Conservation (phyloP, 1,140 invertebrate genomes). For the Callitettix versicolor region DNA sequence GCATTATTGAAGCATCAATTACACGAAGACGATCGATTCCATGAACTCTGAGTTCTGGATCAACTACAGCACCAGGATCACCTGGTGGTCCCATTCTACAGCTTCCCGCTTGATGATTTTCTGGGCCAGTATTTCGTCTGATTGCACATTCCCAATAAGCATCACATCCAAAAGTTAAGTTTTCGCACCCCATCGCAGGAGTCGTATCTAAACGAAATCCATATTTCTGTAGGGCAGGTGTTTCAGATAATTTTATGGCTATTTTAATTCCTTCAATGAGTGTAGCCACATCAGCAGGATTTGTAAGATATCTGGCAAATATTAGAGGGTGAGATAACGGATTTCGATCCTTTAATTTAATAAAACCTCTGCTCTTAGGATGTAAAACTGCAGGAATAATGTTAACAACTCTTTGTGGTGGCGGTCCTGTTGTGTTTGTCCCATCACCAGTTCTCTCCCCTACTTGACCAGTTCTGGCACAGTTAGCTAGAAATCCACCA, state of each 20-base stretch:
- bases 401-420: conserved; percentile 38
- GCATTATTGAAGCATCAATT: conserved; percentile 72
- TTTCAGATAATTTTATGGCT: conserved; percentile 52
- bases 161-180: conserved; percentile 58
- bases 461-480: conserved; percentile 73
- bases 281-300: conserved; percentile 59
- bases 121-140: conserved; percentile 58
- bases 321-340: conserved; percentile 71
- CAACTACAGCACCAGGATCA: conserved; percentile 59
- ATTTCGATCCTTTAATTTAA: conserved; percentile 60
- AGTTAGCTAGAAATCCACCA: conserved; percentile 69
- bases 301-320: conserved; percentile 69
- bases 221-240: conserved; percentile 51
- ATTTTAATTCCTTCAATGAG: conserved; percentile 68
- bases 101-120: conserved; percentile 76
- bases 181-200: conserved; percentile 57
- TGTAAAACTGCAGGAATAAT: conserved; percentile 59
- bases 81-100: conserved; percentile 65
- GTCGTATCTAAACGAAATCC: conserved; percentile 61
- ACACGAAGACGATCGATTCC: conserved; percentile 59
- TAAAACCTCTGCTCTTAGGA: conserved; percentile 68
- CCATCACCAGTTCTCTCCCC: conserved; percentile 46
- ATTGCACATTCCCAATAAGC: conserved; percentile 73
- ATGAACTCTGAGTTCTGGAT: conserved; percentile 52
- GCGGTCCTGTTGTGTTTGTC: conserved; percentile 29